phyloP scores from a whole-genome alignment of 1,140 invertebrate genomes.

The Drosophila funebris region DNA sequence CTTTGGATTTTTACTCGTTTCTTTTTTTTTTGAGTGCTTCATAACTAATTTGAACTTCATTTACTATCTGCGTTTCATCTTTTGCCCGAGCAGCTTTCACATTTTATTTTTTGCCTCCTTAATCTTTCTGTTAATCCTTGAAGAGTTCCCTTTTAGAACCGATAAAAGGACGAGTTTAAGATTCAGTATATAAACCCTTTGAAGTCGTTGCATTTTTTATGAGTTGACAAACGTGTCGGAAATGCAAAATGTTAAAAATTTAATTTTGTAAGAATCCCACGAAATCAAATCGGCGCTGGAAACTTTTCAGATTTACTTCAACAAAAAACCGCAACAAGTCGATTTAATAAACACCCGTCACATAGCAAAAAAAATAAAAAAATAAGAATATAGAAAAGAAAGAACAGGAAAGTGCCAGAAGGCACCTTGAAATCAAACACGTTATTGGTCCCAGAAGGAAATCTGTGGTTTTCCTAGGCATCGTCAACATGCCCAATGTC shows the following conservation, averaged over 20 bases:
- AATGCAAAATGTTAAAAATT: constrained; percentile 47
- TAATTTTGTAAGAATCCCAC: constrained; percentile 64
- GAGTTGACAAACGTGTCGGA: constrained; percentile 32
- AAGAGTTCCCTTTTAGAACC: background rate
- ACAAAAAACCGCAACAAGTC: constrained; percentile 61
- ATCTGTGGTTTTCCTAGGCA: constrained; percentile 47
- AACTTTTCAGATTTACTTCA: constrained; percentile 21
- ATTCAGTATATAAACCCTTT: constrained; percentile 9
- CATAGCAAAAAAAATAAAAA: background rate
- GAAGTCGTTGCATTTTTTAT: constrained; percentile 23
- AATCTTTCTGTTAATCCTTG: constrained; percentile 11
- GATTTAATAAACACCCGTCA: constrained; percentile 64
- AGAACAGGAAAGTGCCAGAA: constrained; percentile 38
- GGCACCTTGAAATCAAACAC: constrained; percentile 68
- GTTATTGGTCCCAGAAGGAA: constrained; percentile 22
- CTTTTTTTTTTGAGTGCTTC: constrained; percentile 51
- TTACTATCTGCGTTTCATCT: constrained; percentile 63
- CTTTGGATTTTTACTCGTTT: constrained; percentile 41
- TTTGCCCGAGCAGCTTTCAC: constrained; percentile 9
- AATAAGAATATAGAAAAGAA: background rate
- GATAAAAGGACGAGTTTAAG: constrained; percentile 7
- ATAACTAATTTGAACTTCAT: constrained; percentile 81
- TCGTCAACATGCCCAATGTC: constrained; percentile 35
- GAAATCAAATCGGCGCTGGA: constrained; percentile 54
- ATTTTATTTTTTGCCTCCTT: constrained; percentile 13